A percentile compares a stretch with the other conserved stretches of the same genome.
phyloP scores from a whole-genome alignment of 2,888 invertebrate species.

The Trissonchulus sp. region DNA sequence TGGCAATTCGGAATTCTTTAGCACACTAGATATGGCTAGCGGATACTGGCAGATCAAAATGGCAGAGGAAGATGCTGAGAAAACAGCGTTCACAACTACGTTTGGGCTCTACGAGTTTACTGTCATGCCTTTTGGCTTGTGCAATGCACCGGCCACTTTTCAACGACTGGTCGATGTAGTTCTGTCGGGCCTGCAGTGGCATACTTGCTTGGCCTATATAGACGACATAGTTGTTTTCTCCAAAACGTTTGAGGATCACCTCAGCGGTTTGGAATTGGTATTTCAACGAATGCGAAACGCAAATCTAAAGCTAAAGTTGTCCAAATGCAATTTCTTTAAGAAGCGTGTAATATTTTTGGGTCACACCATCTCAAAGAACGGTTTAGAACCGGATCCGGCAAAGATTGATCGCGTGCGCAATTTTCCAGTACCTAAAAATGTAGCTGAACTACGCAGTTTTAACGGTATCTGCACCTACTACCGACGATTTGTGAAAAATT shows the following conservation, averaged over 20 bases:
- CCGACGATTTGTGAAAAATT: conserved; percentile 10
- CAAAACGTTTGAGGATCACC: neutral
- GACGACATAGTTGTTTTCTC: conserved; percentile 22
- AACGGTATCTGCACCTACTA: conserved; percentile 21
- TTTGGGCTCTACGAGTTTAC: conserved; percentile 9
- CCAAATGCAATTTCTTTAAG: conserved; percentile 8
- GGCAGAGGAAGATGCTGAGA: neutral
- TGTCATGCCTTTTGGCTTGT: conserved; percentile 18
- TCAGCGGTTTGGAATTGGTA: neutral
- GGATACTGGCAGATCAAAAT: conserved; percentile 31
- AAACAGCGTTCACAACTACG: conserved; percentile 2
- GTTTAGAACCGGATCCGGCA: conserved; percentile 11
- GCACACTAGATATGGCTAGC: conserved; percentile 25
- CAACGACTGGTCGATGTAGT: neutral
- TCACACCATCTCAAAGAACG: conserved; percentile 4
- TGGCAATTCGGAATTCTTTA: neutral
- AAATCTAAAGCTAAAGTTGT: conserved; percentile 12
- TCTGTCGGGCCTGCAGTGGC: conserved; percentile 12
- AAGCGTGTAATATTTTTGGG: conserved; percentile 7
- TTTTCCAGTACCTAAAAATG: conserved; percentile 14
- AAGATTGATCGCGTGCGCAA: neutral
- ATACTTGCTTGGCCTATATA: conserved; percentile 12
- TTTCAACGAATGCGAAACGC: neutral
- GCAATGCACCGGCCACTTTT: neutral
- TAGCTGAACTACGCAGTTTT: conserved; percentile 10